Evolutionary conservation across 2,888 invertebrate species (phyloP), one percentile per base, ranked within the genome.

Genomic region (Eristalinus sepulchralis): DNA sequence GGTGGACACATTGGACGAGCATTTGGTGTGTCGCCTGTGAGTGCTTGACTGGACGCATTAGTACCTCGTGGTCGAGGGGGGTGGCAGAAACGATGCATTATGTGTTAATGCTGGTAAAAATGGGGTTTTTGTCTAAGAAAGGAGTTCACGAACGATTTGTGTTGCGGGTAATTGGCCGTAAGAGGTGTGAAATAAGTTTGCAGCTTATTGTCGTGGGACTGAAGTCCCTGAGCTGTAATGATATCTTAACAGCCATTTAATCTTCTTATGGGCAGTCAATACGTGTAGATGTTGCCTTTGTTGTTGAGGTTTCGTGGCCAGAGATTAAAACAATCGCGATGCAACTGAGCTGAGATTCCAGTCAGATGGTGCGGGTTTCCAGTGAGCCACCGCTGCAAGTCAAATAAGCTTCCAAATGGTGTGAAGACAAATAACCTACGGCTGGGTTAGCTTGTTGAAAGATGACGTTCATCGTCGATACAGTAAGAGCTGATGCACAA

Each of bases 1-100:
- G 72, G 85, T 67, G 76, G 85, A 85, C 85, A 82, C 85, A 85
- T 85, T 82, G 85, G 81, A 55, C 77, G 81, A 85, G 85, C 85
- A 85, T 85, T 85, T 68, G 80, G 84, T 80, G 59, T 85, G 81
- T 77, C 68, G 71, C 76, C 76, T 72, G 39, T 80, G 59, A 80
- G 34, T 84, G 67, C n/a, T 47, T 31, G 20, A 13, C 59, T 81
- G 57, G 72, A 81, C 68, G 77, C 72, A 77, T 77, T 75, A 62
- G 34, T 66, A 22, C n/a, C 63, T 39, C 0, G 22, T 36, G 13
- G 24, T 10, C 10, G 53, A n/a, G n/a, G 20, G n/a, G 31, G 73
- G 31, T n/a, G 62, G 20, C 22, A 53, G 68, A 36, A 34, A 75
- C 59, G 64, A 55, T 62, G 33, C n/a, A 34, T 72, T 63, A 63